Evolutionary conservation across 2,888 invertebrate species (phyloP), one percentile per base, ranked within the genome.

Genomic region (Acleris cristana): DNA sequence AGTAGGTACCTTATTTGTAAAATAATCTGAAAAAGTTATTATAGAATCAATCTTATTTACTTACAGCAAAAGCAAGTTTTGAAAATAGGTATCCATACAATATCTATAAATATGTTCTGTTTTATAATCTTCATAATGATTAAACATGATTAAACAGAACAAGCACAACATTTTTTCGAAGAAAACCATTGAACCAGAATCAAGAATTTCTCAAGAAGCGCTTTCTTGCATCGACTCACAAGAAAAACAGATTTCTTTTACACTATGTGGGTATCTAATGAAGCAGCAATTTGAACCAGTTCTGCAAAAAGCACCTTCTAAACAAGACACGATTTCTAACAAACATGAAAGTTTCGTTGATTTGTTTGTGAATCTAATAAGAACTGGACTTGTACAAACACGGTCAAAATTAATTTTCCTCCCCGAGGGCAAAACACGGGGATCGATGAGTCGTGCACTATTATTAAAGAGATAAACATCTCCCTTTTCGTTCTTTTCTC

Each of bases 221-320:
- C 66, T 66, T 66, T 66, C 66, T 62, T 66, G 26, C 14, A 34
- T 16, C 30, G 49, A 52, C 57, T 49, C 34, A 44, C 52, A 18
- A 45, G 61, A 53, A 66, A 57, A 62, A 57, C 56, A 44, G 51
- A 62, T 66, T 66, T 66, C 66, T 66, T 66, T 66, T 53, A 51
- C 57, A 57, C 61, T 48, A 53, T 48, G 21, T 66, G 23, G 56
- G 48, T 56, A 66, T 51, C 23, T 56, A 64, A 66, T 62, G 61
- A 66, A 57, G 66, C 52, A 52, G 66, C 21, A 57, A 66, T 57
- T 60, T 14, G 21, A 57, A 60, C 65, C 30, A 56, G 55, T 56
- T 59, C 53, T 54, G 59, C 60, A 52, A 66, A 52, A 62, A 66
- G 16, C 21, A 52, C 21, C 62, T n/a, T 16, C 52, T 44, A 56